Base-by-base conservation (phyloP, 1,140 invertebrate genomes). In the Drosophila lini region DNA sequence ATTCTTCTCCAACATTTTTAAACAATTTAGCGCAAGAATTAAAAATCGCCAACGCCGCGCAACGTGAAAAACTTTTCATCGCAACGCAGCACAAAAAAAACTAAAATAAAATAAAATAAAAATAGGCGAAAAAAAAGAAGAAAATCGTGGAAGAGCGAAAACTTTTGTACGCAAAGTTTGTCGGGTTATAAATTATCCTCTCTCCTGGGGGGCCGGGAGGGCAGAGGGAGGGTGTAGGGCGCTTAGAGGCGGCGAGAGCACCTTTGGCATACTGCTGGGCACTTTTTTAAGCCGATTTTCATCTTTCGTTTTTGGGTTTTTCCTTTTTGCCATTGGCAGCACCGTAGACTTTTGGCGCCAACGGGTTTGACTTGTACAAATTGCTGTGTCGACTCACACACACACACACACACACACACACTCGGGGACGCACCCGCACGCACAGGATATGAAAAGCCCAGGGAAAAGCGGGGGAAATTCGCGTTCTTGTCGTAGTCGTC, bases 11-110 rank as follows among this genome's bases (percentile, higher is more conserved):
- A 89, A 89, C 84, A 89, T 89, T 89, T 89, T 89, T 89, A 89
- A 89, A 89, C 84, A 89, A 89, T 89, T 89, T 89, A 89, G 84
- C 85, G 61, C 70, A 89, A 84, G 84, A 89, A 89, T 89, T 89
- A 89, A 89, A 89, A 89, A 89, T 89, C 70, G 85, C 81, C 62
- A 88, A 89, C 84, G 84, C 74, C 78, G 84, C 71, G 81, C 81
- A 84, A 84, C 81, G 82, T 80, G 73, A 42, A 69, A 85, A 85
- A 85, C 32, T 85, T 86, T 77, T 59, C 76, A 78, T 59, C 65
- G 68, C 42, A 70, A 71, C 64, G 65, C 68, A 71, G 68, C 31
- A 50, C 40, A 55, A 31, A 31, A 59, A 67, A 9, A 74, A 53
- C n/a, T n/a, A 41, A 58, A 58, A 36, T 11, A 48, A 44, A 15